Evolutionary conservation across 2,888 invertebrate genomes (phyloP), one percentile per base, ranked within the genome.

Genomic region (Lapara coniferarum): DNA sequence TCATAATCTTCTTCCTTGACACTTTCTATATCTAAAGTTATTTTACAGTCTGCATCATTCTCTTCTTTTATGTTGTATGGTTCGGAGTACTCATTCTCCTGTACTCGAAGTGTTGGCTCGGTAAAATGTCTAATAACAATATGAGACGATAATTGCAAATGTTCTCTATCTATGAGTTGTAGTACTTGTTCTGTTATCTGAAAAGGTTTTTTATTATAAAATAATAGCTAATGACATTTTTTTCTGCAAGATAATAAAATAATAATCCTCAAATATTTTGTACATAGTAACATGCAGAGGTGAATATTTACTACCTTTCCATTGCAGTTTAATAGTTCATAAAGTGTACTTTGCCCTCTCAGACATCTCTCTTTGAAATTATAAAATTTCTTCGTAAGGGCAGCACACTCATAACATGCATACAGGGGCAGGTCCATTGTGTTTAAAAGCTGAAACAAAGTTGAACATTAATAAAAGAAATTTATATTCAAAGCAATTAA

Each of bases 371-470:
- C 87, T 70, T 84, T 82, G 72, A 93, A 92, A n/a, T 71, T 68
- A 70, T 86, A 85, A 67, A 81, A 88, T 71, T 91, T 93, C 58
- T 80, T 86, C 8, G 91, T 74, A 46, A 88, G 73, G 0, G 82
- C 79, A 1, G 87, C 85, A 80, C 93, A 93, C 71, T 88, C 85
- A 63, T 78, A 89, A 75, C 93, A 93, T 0, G 84, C 85, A 76
- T 82, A 88, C 1, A 79, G 77, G 8, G 88, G 89, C 1, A 89
- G 74, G 0, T 84, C 82, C 66, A 75, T 75, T 10, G 77, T 74
- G 16, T 72, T 80, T 8, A 85, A 13, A 0, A 82, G 75, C 88
- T 89, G 81, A 44, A 82, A 85, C 16, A 57, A 71, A 67, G 10
- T 69, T 49, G 66, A 57, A 58, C 19, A 72, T 51, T 53, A 59